Conservation (phyloP, 2,888 invertebrate genomes). For the Reticulitermes lucifugus region DNA sequence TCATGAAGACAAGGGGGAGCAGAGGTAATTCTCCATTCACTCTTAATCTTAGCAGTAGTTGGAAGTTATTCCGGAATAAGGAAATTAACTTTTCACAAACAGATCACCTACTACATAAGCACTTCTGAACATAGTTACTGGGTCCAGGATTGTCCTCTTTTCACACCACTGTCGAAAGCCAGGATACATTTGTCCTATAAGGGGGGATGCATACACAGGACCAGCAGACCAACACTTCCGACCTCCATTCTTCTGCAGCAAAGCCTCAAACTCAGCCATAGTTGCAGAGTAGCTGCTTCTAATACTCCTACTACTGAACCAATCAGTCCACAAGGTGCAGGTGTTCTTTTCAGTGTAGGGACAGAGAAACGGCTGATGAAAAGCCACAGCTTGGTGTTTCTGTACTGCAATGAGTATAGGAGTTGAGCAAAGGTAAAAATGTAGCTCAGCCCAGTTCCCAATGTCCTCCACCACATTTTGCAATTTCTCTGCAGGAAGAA, state of each 20-base stretch:
- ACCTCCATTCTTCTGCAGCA: conserved; percentile 50
- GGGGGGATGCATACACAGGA: conserved; percentile 48
- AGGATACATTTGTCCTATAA: conserved; percentile 50
- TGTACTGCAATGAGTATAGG: conserved; percentile 49
- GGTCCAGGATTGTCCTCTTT: conserved; percentile 43
- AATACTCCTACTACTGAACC: conserved; percentile 48
- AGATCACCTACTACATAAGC: conserved; percentile 50
- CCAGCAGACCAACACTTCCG: conserved; percentile 52
- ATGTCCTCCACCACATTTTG: conserved; percentile 34
- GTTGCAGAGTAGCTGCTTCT: conserved; percentile 41
- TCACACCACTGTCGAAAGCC: conserved; percentile 48
- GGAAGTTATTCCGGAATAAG: too few species aligned
- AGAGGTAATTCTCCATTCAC: too few species aligned
- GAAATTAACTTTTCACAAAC: conserved; percentile 4
- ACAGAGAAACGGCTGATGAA: conserved; percentile 43
- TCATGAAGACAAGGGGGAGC: too few species aligned
- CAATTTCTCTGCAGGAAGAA: conserved; percentile 43
- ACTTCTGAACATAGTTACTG: conserved; percentile 46
- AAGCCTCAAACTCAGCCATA: conserved; percentile 51
- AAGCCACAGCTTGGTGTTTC: conserved; percentile 27
- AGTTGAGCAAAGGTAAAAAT: conserved; percentile 45
- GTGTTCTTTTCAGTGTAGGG: conserved; percentile 41
- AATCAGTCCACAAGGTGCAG: conserved; percentile 50
- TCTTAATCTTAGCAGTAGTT: too few species aligned
- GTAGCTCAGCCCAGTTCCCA: conserved; percentile 45